Base-by-base conservation (phyloP, 2,797 vertebrate genomes). In the Eurystomus glaucurus region DNA sequence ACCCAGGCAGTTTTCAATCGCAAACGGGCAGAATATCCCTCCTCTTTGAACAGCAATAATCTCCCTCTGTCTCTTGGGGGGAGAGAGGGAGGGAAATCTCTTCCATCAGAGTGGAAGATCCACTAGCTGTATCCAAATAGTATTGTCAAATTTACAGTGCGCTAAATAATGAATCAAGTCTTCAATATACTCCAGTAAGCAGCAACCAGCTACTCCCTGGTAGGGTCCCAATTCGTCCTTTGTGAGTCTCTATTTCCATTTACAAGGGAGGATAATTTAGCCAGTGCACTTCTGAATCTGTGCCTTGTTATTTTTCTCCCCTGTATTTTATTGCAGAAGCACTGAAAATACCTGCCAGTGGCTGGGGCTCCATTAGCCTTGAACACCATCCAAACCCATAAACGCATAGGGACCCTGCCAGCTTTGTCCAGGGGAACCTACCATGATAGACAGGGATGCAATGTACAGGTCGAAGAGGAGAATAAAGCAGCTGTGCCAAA, bases 31-130 rank as follows among this genome's bases (percentile, higher is more conserved):
- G 92, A 94, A 90, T 94, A 94, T 88, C 96, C 80, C 74, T 95
- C 55, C 85, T 85, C 64, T 95, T 64, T 94, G 83, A 62, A n/a
- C 55, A 92, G 83, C 65, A 94, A 3, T 96, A 95, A 97, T 96
- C 95, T 92, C 69, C 75, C 29, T 45, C 76, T 77, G 52, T 81
- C 78, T 93, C 65, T 85, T 4, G 0, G 14, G 45, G 52, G 6
- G 31, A 10, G 46, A n/a, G 5, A 16, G 29, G 17, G n/a, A 43
- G 48, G 11, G 2, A 45, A 94, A 89, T 96, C 88, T 95, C 76
- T 88, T 96, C 88, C 72, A 78, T 65, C 89, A 45, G 35, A 81
- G 60, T 80, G 74, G 52, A 85, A 91, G 79, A 97, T 69, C 65
- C 70, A 45, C 88, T 64, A 66, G 69, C 93, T 94, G 94, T 76